These are phyloP conservation scores for Geophilus truncorum DNA, from an alignment of 2,888 invertebrate species.

Conservation along the genomic window DNA sequence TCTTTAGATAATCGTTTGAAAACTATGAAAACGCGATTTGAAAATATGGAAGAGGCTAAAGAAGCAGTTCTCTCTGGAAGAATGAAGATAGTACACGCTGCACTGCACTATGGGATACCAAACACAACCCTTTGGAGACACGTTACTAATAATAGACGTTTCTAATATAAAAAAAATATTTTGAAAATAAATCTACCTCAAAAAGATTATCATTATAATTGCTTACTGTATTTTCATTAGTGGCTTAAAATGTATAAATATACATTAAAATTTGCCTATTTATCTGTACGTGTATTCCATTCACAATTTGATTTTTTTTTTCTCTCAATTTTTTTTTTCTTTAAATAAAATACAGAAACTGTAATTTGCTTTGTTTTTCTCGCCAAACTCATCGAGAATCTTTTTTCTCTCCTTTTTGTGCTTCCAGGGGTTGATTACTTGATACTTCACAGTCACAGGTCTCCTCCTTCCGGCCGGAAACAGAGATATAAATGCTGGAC, in stretches of 20 bases:
- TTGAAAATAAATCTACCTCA: background rate
- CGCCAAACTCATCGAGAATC: background rate
- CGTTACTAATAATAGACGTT: background rate
- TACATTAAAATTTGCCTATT: background rate
- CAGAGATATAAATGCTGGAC: slow-evolving; percentile 28
- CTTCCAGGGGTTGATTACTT: background rate
- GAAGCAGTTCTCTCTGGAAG: slow-evolving; percentile 29
- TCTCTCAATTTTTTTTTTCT: background rate
- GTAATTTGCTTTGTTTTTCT: background rate
- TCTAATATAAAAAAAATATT: background rate
- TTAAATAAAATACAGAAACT: background rate
- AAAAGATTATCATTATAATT: background rate
- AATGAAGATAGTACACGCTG: slow-evolving; percentile 16
- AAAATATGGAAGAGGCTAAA: slow-evolving; percentile 3
- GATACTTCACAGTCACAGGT: background rate
- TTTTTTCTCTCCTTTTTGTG: slow-evolving; percentile 15
- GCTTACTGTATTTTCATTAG: background rate
- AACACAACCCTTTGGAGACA: slow-evolving; percentile 29
- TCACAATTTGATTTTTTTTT: background rate
- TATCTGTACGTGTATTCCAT: background rate
- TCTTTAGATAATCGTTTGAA: background rate
- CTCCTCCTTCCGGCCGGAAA: slow-evolving; percentile 1
- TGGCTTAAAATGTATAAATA: background rate
- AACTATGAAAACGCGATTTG: background rate
- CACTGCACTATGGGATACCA: slow-evolving; percentile 27